Conservation (phyloP, 2,888 invertebrate species). For the Campoletis raptor region DNA sequence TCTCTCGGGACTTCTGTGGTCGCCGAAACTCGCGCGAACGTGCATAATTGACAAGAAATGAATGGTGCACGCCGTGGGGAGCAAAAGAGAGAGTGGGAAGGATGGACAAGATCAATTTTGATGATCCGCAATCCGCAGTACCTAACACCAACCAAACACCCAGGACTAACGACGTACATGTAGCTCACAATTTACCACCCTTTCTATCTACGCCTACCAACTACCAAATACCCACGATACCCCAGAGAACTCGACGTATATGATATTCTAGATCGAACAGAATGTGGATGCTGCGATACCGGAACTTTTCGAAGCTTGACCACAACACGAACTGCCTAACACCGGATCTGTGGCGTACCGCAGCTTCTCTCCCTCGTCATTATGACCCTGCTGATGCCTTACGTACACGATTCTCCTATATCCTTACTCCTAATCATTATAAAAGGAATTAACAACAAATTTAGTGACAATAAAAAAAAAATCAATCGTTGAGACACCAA, state of each 20-base stretch:
- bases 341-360: constrained; percentile 74
- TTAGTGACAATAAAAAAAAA: background rate
- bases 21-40: constrained; percentile 70
- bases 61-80: constrained; percentile 74
- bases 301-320: constrained; percentile 73
- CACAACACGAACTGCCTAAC: constrained; percentile 74
- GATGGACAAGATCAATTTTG: constrained; percentile 74
- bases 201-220: constrained; percentile 16
- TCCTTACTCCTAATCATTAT: background rate
- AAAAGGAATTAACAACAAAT: background rate
- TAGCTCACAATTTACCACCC: constrained; percentile 15
- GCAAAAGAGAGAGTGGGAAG: constrained; percentile 19
- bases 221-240: constrained; percentile 12
- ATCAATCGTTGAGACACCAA: background rate
- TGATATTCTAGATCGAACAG: constrained; percentile 18
- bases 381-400: constrained; percentile 14
- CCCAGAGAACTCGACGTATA: constrained; percentile 9
- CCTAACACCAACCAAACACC: constrained; percentile 73
- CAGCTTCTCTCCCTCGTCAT: constrained; percentile 66
- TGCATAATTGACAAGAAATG: constrained; percentile 78
- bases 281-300: constrained; percentile 36
- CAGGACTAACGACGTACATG: constrained; percentile 72
- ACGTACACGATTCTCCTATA: background rate
- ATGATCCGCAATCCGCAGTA: constrained; percentile 74
- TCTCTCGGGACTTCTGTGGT: constrained; percentile 29